A percentile compares a stretch with the other conserved stretches of the same genome.
These are phyloP conservation scores for Drosophila antonietae DNA, from an alignment of 2,888 invertebrate species.

Conservation along the genomic window DNA sequence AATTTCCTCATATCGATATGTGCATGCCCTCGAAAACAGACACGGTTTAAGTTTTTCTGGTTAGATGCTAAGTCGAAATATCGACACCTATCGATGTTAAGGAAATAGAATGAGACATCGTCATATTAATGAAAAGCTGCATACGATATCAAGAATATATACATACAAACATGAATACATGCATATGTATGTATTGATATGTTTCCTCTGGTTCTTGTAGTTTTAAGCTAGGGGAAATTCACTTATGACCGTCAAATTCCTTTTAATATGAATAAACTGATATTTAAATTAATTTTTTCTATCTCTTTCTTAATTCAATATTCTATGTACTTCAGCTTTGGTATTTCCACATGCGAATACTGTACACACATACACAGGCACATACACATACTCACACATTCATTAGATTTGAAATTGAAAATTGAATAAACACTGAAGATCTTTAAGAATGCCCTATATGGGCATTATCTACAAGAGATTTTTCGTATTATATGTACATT, in stretches of 20 bases:
- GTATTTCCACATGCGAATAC: background rate
- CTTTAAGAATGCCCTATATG: conserved; percentile 5
- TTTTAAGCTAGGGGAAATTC: background rate
- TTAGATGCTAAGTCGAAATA: background rate
- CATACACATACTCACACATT: background rate
- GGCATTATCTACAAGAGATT: background rate
- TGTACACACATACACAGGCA: background rate
- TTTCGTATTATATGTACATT: background rate
- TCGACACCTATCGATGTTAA: conserved; percentile 1
- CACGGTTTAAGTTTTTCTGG: background rate
- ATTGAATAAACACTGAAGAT: conserved; percentile 5
- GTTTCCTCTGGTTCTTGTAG: background rate
- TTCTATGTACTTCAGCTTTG: background rate
- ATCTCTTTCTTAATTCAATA: background rate
- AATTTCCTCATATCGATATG: background rate
- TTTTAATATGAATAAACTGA: background rate
- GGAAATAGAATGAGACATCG: background rate
- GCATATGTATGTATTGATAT: background rate
- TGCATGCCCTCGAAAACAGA: background rate
- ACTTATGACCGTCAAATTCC: too few relatives aligned
- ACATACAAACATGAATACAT: background rate
- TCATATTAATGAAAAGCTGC: conserved; percentile 4
- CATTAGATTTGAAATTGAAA: too few relatives aligned
- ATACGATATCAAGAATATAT: conserved; percentile 4
- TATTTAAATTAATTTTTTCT: background rate